Percentiles rank a stretch among this genome's conserved stretches.
Evolutionary conservation across 2,888 invertebrate species (phyloP).

Genomic region (Baronia brevicornis): DNA sequence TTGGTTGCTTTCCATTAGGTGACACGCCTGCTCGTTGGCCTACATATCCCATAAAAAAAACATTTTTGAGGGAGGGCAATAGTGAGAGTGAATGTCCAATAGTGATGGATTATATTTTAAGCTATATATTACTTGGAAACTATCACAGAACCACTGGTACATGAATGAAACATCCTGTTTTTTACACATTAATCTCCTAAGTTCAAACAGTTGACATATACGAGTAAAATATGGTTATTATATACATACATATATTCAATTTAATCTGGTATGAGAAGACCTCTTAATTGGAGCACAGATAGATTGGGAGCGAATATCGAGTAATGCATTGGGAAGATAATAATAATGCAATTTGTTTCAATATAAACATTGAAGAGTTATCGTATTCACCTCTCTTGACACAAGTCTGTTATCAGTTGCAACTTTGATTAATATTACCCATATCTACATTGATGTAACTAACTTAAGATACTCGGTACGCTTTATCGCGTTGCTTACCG

Average conservation of each 20-base stretch:
- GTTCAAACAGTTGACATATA: too few species aligned
- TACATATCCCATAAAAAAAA: too few species aligned
- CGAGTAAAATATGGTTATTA: too few species aligned
- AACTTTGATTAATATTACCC: conserved; percentile 29
- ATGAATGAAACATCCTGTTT: too few species aligned
- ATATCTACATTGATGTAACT: conserved; percentile 18
- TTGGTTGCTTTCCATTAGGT: too few species aligned
- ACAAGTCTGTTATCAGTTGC: conserved; percentile 30
- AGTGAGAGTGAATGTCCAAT: too few species aligned
- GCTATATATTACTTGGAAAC: too few species aligned
- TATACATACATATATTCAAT: background rate
- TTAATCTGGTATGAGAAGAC: conserved; percentile 3
- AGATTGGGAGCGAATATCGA: conserved; percentile 4
- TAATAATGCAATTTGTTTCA: conserved; percentile 30
- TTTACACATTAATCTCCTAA: too few species aligned
- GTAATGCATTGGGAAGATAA: conserved; percentile 11
- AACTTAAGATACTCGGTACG: conserved; percentile 11
- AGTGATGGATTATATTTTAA: too few species aligned
- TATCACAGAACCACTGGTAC: too few species aligned
- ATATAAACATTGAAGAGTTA: conserved; percentile 37
- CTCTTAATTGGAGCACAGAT: conserved; percentile 4
- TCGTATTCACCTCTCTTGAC: conserved; percentile 39
- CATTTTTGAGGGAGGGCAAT: too few species aligned
- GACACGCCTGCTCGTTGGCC: too few species aligned
- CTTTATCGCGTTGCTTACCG: conserved; percentile 16